Percentiles rank a stretch among this genome's conserved stretches.
Conservation (phyloP, 2,113 vertebrate genomes). For the Corythornis madagascariensis region DNA sequence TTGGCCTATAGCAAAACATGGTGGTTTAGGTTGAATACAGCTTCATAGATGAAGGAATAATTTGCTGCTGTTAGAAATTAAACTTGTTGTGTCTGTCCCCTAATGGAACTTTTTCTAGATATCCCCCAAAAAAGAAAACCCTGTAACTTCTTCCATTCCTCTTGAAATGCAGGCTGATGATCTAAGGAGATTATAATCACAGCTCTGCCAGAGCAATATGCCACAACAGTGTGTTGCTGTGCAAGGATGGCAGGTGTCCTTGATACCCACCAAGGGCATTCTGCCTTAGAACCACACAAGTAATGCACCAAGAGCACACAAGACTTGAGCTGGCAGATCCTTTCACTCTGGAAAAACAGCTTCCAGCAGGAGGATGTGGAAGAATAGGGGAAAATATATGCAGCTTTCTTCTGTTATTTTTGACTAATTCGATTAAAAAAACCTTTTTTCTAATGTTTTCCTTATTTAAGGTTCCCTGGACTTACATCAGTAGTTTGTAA, state of each 20-base stretch:
- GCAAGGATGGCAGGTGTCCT: neutral
- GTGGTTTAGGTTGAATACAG: neutral
- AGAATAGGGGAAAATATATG: conserved; percentile 14
- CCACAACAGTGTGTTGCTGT: neutral
- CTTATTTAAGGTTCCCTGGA: neutral
- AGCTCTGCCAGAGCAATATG: conserved; percentile 33
- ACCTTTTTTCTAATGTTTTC: neutral
- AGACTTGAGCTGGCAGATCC: conserved; percentile 9
- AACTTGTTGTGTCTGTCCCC: neutral
- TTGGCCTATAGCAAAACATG: conserved; percentile 19
- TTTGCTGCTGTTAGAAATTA: conserved; percentile 1
- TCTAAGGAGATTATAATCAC: conserved; percentile 32
- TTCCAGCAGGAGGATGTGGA: neutral
- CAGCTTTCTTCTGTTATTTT: neutral
- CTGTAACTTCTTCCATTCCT: conserved; percentile 17
- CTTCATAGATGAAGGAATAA: conserved; percentile 33
- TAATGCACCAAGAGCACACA: neutral
- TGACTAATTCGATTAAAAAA: neutral
- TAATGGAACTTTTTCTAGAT: neutral
- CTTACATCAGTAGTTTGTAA: neutral
- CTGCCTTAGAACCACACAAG: neutral
- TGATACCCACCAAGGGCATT: conserved; percentile 8
- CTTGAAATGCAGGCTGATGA: conserved; percentile 21
- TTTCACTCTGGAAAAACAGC: neutral
- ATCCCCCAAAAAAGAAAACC: neutral